Evolutionary conservation across 2,113 vertebrate species (phyloP).

Genomic region (Zosterops pallidus): DNA sequence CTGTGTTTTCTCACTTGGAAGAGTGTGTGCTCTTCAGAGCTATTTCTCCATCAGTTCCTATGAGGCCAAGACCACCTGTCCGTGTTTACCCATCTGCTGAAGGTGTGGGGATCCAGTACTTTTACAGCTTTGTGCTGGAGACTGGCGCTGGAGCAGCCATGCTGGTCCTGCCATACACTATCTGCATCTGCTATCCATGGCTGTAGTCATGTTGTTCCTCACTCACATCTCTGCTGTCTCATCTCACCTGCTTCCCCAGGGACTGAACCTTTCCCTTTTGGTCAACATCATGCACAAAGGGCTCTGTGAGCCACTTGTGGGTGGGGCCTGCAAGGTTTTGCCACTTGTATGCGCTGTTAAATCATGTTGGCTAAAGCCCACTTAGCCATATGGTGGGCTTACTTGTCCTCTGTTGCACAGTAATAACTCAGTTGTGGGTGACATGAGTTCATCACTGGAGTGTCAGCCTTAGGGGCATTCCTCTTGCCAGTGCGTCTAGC

Average conservation of each 20-base stretch:
- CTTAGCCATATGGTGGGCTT: background rate
- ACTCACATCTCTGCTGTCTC: background rate
- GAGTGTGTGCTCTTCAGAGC: background rate
- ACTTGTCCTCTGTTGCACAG: background rate
- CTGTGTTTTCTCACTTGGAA: background rate
- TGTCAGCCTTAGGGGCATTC: background rate
- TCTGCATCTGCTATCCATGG: rapidly evolving
- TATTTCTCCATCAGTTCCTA: background rate
- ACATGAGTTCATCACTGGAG: background rate
- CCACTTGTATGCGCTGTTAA: background rate
- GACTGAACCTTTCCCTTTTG: background rate
- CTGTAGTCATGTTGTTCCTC: background rate
- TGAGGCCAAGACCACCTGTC: background rate
- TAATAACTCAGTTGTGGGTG: background rate
- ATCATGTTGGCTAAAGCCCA: background rate
- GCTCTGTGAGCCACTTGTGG: background rate
- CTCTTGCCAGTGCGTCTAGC: background rate
- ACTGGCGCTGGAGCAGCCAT: rapidly evolving
- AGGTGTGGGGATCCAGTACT: background rate
- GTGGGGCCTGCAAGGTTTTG: background rate
- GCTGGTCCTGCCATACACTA: background rate
- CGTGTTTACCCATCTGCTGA: background rate
- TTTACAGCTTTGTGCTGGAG: background rate
- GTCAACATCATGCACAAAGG: background rate
- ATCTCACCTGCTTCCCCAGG: background rate